Conservation (phyloP, 1,140 invertebrate species). For the Chironomus striatipennis region DNA sequence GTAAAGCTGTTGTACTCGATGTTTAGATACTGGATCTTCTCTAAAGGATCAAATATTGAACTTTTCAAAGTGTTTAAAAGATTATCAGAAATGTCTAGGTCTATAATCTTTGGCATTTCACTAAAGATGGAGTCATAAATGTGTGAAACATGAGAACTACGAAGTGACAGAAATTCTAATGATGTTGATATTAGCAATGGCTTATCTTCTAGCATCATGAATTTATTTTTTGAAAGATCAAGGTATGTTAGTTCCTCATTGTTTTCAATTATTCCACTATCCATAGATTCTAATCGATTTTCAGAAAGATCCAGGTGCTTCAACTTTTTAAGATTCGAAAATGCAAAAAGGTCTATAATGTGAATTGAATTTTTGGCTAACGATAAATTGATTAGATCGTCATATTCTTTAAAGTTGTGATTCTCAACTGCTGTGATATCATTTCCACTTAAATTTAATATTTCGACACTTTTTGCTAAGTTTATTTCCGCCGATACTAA, state of each 20-base stretch:
- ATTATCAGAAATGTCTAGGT: conserved; percentile 35
- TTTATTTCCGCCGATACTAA: conserved; percentile 37
- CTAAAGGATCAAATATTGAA: conserved; percentile 30
- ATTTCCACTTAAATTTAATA: conserved; percentile 37
- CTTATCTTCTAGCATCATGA: conserved; percentile 29
- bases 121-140: conserved; percentile 29
- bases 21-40: conserved; percentile 31
- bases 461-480: conserved; percentile 34
- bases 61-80: conserved; percentile 33
- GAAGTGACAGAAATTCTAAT: conserved; percentile 32
- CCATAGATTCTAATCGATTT: conserved; percentile 36
- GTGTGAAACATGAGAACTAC: conserved; percentile 35
- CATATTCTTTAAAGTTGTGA: conserved; percentile 30
- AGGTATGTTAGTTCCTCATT: conserved; percentile 31
- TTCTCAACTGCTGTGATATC: conserved; percentile 37
- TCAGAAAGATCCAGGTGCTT: conserved; percentile 34
- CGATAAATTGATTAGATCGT: conserved; percentile 32
- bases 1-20: conserved; percentile 35
- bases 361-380: conserved; percentile 35
- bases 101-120: conserved; percentile 31
- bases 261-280: conserved; percentile 34
- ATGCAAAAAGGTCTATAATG: conserved; percentile 33
- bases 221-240: conserved; percentile 36
- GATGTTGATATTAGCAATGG: conserved; percentile 32
- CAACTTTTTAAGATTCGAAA: conserved; percentile 30